phyloP scores from a whole-genome alignment of 2,797 vertebrate species.

The Bradypodion ventrale region DNA sequence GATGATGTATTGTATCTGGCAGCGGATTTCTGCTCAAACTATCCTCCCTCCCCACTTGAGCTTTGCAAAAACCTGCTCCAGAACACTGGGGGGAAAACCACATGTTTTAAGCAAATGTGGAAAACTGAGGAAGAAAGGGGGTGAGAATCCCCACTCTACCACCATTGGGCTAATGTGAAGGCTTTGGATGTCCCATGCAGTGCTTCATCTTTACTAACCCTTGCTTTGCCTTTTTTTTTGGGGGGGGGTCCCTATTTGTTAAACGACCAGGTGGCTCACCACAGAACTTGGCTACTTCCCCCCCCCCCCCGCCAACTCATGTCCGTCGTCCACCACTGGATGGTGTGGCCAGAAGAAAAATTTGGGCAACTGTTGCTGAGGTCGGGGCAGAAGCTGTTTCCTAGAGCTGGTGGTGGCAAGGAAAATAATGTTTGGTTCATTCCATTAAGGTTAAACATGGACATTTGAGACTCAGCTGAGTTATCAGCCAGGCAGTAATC shows the following conservation, averaged over 20 bases:
- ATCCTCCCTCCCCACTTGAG: too few species aligned
- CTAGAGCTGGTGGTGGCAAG: neutral
- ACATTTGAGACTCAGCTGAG: conserved; percentile 25
- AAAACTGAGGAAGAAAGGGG: too few species aligned
- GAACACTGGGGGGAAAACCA: too few species aligned
- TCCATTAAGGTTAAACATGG: conserved; percentile 1
- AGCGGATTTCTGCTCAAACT: too few species aligned
- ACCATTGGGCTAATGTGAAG: too few species aligned
- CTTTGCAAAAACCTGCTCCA: too few species aligned
- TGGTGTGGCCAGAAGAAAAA: conserved; percentile 7
- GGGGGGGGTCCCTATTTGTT: neutral
- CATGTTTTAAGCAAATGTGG: too few species aligned
- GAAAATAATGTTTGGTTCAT: conserved; percentile 27
- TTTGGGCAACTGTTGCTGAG: conserved; percentile 2
- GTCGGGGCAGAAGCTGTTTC: neutral
- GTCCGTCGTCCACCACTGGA: neutral
- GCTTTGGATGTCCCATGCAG: neutral
- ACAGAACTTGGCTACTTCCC: neutral
- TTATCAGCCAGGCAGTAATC: conserved; percentile 40
- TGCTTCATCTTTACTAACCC: neutral
- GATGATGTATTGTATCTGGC: neutral
- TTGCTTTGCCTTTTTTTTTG: neutral
- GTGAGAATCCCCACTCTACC: too few species aligned
- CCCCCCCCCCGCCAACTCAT: neutral
- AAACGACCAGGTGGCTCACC: neutral